These are phyloP conservation scores for Caenorhabditis zanzibari DNA, from an alignment of 2,888 invertebrate species.

Conservation along the genomic window DNA sequence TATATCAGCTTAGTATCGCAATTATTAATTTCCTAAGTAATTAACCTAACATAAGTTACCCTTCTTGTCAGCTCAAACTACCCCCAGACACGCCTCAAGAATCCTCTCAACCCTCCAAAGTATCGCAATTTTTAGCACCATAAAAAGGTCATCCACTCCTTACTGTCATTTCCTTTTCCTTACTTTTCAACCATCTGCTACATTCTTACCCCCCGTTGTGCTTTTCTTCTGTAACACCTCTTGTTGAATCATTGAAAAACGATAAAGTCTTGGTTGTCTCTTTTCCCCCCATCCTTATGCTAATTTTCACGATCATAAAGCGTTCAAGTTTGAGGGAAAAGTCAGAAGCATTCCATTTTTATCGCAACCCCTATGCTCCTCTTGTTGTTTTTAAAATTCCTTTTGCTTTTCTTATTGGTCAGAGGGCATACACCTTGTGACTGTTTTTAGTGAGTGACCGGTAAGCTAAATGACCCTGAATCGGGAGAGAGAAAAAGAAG, in stretches of 20 bases:
- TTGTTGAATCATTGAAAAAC: slow-evolving; percentile 13
- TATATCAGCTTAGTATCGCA: no score
- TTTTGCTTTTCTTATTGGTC: not conserved
- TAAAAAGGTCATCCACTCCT: not conserved
- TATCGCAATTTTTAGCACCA: not conserved
- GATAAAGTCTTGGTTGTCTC: slow-evolving; percentile 19
- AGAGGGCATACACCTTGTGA: slow-evolving; percentile 22
- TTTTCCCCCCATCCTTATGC: slow-evolving; percentile 11
- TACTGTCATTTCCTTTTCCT: not conserved
- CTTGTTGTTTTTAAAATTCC: slow-evolving; percentile 8
- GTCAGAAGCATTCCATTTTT: not conserved
- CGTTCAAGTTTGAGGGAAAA: not conserved
- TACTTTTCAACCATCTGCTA: slow-evolving; percentile 10
- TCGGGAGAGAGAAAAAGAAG: slow-evolving; percentile 18
- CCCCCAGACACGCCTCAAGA: no score
- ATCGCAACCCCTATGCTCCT: not conserved
- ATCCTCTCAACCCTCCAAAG: no score
- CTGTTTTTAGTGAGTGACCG: slow-evolving; percentile 39
- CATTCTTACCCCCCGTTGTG: not conserved
- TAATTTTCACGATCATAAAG: slow-evolving; percentile 37
- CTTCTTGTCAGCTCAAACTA: no score
- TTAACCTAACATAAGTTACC: no score
- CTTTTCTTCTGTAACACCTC: slow-evolving; percentile 22
- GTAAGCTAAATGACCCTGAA: slow-evolving; percentile 55
- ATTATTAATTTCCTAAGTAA: no score